A percentile compares a stretch with the other conserved stretches of the same genome.
phyloP scores from a whole-genome alignment of 2,888 invertebrate species.

The Microctonus hyperodae region DNA sequence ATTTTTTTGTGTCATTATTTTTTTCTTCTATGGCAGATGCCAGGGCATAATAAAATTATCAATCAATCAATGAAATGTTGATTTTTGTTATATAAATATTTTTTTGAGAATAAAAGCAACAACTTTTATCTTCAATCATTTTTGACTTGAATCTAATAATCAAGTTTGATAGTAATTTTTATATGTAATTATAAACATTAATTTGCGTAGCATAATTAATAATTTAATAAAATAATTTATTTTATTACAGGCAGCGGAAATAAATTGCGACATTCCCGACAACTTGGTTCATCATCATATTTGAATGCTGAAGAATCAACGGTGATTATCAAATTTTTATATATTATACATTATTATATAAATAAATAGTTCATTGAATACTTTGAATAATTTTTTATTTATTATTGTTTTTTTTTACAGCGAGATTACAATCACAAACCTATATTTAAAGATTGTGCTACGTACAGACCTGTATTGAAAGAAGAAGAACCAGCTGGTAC shows the following conservation, averaged over 20 bases:
- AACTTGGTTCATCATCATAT: conserved; percentile 53
- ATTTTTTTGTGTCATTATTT: too few relatives aligned
- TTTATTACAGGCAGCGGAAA: conserved; percentile 54
- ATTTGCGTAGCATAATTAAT: background rate
- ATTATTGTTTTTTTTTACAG: conserved; percentile 31
- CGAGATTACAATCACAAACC: conserved; percentile 73
- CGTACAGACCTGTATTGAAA: conserved; percentile 80
- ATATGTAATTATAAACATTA: background rate
- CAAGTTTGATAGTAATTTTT: too few relatives aligned
- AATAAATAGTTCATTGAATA: background rate
- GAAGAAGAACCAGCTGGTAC: conserved; percentile 80
- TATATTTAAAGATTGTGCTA: conserved; percentile 82
- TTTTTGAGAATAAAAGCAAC: too few relatives aligned
- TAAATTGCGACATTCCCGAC: conserved; percentile 60
- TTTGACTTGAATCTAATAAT: too few relatives aligned
- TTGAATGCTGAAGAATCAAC: conserved; percentile 48
- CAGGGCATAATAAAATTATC: too few relatives aligned
- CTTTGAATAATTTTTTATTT: background rate
- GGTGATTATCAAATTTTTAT: conserved; percentile 38
- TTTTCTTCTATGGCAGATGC: too few relatives aligned
- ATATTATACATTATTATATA: background rate
- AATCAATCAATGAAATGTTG: too few relatives aligned
- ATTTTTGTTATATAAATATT: too few relatives aligned
- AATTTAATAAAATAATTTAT: too few relatives aligned
- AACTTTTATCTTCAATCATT: too few relatives aligned